Percentiles rank a stretch among this genome's conserved stretches.
phyloP scores from a whole-genome alignment of 2,113 vertebrate genomes.

The Symphodus melops region DNA sequence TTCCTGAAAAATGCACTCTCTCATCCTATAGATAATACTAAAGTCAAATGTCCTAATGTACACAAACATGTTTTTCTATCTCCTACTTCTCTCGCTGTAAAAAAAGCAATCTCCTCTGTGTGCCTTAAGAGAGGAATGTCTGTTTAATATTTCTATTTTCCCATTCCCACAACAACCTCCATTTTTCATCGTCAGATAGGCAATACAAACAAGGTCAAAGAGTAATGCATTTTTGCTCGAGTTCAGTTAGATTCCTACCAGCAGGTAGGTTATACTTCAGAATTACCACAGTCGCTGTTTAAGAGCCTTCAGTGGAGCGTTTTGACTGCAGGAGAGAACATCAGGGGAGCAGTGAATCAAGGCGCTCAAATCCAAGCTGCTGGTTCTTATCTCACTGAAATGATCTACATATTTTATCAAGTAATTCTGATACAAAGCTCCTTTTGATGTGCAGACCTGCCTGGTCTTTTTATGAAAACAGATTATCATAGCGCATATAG shows the following conservation, averaged over 20 bases:
- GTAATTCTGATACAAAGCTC: conserved; percentile 65
- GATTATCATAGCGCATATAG: conserved; percentile 67
- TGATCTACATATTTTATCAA: conserved; percentile 76
- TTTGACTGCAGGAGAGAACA: not conserved
- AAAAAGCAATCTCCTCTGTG: conserved; percentile 11
- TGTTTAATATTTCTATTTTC: conserved; percentile 64
- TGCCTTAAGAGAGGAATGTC: conserved; percentile 19
- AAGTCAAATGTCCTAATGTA: conserved; percentile 2
- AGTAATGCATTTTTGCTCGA: conserved; percentile 53
- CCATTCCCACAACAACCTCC: conserved; percentile 40
- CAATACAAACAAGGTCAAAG: conserved; percentile 67
- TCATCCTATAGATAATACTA: conserved; percentile 19
- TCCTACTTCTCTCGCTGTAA: not conserved
- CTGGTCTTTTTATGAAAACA: conserved; percentile 78
- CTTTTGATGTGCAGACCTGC: conserved; percentile 66
- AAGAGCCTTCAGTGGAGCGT: conserved; percentile 7
- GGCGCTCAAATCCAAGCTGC: conserved; percentile 28
- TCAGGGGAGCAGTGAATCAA: conserved; percentile 18
- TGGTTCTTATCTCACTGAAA: conserved; percentile 55
- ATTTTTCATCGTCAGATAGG: conserved; percentile 52
- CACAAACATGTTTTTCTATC: not conserved
- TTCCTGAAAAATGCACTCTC: not conserved
- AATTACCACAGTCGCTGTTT: conserved; percentile 12
- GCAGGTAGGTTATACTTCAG: conserved; percentile 17
- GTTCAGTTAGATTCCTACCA: conserved; percentile 37